These are phyloP conservation scores for Atethmia centrago DNA, from an alignment of 2,888 invertebrate genomes.

Conservation along the genomic window DNA sequence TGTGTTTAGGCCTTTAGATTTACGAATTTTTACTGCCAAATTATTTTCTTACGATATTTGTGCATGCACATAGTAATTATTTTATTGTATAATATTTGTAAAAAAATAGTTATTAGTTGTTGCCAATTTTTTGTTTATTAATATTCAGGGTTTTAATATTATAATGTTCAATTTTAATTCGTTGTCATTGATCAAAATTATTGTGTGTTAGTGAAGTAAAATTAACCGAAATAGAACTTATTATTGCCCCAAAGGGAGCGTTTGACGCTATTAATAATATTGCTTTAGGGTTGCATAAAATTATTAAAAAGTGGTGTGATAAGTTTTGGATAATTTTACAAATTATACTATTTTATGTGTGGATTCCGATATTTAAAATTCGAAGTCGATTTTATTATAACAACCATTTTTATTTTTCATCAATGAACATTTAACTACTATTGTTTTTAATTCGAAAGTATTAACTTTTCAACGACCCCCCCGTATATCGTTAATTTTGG, in stretches of 20 bases:
- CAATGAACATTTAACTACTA: slow-evolving; percentile 76
- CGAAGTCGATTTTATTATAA: slow-evolving; percentile 80
- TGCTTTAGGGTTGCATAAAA: slow-evolving; percentile 90
- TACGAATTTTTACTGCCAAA: slow-evolving; percentile 91
- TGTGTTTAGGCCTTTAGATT: slow-evolving; percentile 89
- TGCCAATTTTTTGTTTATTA: slow-evolving; percentile 90
- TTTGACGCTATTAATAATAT: slow-evolving; percentile 89
- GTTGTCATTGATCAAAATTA: slow-evolving; percentile 90
- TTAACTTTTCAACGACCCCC: slow-evolving; percentile 75
- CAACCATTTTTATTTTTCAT: slow-evolving; percentile 64
- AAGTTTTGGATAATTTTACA: slow-evolving; percentile 91
- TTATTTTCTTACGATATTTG: slow-evolving; percentile 91
- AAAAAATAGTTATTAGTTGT: slow-evolving; percentile 90
- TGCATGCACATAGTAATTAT: slow-evolving; percentile 90
- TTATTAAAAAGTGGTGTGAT: slow-evolving; percentile 90
- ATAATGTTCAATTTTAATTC: slow-evolving; percentile 89
- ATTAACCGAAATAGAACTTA: slow-evolving; percentile 89
- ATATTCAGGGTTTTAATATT: slow-evolving; percentile 90
- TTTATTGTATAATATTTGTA: slow-evolving; percentile 89
- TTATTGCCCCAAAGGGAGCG: slow-evolving; percentile 90
- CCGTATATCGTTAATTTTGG: slow-evolving; percentile 79
- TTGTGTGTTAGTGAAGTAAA: slow-evolving; percentile 89
- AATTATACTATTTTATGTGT: slow-evolving; percentile 90
- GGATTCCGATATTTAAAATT: slow-evolving; percentile 87
- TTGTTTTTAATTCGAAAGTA: slow-evolving; percentile 66